These are phyloP conservation scores for Cinclus mexicanus DNA, from an alignment of 2,113 vertebrate species.

Conservation along the genomic window DNA sequence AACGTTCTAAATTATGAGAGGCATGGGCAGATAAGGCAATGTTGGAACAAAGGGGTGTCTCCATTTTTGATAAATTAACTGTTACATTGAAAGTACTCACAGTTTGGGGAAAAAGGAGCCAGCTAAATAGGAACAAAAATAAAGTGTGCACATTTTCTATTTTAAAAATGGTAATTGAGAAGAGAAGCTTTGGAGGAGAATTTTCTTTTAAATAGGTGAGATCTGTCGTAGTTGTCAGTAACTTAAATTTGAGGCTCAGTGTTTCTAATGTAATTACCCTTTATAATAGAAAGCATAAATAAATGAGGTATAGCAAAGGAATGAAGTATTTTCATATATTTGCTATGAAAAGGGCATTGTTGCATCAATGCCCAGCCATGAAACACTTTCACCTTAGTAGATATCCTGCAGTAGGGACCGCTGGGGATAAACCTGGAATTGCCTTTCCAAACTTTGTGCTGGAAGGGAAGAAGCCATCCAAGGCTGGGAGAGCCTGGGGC, in stretches of 20 bases:
- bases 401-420: not conserved
- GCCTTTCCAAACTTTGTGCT: rapidly evolving
- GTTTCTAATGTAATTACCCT: not conserved
- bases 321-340: not conserved
- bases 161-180: not conserved
- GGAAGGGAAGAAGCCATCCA: not conserved
- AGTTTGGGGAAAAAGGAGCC: not conserved
- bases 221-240: not conserved
- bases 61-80: constrained; percentile 25
- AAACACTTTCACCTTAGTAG: not conserved
- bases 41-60: constrained; percentile 11
- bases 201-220: constrained; percentile 14
- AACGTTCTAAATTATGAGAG: not conserved
- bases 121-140: constrained; percentile 9
- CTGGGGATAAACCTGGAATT: not conserved
- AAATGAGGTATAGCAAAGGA: not conserved
- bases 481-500: not conserved
- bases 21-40: not conserved
- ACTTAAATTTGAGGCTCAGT: not conserved
- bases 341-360: not conserved
- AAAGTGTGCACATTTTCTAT: not conserved
- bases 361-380: not conserved
- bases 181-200: not conserved
- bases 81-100: not conserved
- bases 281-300: not conserved